Percentiles rank a stretch among this genome's conserved stretches.
These are phyloP conservation scores for Oreohelix idahoensis DNA, from an alignment of 1,140 invertebrate genomes.

Conservation along the genomic window DNA sequence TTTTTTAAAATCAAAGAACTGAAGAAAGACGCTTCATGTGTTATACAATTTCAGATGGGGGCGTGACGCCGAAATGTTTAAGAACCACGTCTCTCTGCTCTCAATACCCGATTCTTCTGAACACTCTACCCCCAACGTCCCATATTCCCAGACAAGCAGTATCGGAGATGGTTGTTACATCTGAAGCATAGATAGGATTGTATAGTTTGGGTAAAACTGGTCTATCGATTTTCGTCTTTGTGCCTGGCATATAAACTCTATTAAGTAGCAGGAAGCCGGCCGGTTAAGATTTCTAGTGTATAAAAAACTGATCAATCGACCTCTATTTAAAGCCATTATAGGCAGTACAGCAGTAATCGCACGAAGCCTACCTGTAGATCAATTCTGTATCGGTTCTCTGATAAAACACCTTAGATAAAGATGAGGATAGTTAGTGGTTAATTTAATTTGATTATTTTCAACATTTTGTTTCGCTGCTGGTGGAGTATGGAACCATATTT, in stretches of 20 bases:
- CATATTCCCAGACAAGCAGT: background rate
- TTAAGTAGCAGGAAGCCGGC: slow-evolving; percentile 13
- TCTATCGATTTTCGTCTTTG: slow-evolving; percentile 13
- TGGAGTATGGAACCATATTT: no score
- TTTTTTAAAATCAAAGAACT: no score
- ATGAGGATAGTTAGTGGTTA: no score
- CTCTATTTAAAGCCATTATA: slow-evolving; percentile 24
- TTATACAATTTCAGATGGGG: no score
- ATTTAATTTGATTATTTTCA: no score
- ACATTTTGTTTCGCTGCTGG: no score
- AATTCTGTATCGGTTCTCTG: background rate
- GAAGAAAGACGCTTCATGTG: no score
- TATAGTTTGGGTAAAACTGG: slow-evolving; percentile 19
- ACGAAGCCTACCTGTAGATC: background rate
- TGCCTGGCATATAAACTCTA: slow-evolving; percentile 20
- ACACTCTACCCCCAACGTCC: background rate
- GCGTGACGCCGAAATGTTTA: no score
- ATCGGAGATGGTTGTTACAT: background rate
- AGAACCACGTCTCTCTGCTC: no score
- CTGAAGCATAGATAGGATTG: background rate
- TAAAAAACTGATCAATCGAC: slow-evolving; percentile 20
- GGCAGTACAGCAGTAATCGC: background rate
- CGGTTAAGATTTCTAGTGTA: slow-evolving; percentile 29
- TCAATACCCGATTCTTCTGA: no score
- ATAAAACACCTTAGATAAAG: no score